Evolutionary conservation across 2,797 vertebrate genomes (phyloP), one percentile per base, ranked within the genome.

Genomic region (Etheostoma perlongum): DNA sequence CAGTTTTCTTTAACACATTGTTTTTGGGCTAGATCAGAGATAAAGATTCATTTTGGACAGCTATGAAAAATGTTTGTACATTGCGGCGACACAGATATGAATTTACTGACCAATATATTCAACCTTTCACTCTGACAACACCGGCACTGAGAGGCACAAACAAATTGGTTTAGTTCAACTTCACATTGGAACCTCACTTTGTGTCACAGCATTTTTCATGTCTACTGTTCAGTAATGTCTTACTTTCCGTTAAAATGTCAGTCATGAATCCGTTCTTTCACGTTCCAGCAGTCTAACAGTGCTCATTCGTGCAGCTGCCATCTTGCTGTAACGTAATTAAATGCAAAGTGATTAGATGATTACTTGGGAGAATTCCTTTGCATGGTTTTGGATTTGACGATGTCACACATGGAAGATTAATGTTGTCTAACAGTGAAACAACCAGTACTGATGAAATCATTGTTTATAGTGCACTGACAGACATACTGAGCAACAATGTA

Each of bases 271-370:
- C 61, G 48, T 61, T 80, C 49, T 51, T 58, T 72, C 67, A 67
- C 36, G 4, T 82, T 72, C 62, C 75, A 67, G 72, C 70, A 42
- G 44, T 67, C 69, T 59, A 25, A 55, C 66, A 33, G 67, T 59
- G 71, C 68, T 78, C 68, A 64, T 54, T 79, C 70, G 9, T 78
- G 79, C 69, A 82, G 73, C 83, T 79, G 70, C 83, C 77, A 57
- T 75, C 68, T 74, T 66, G 51, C 78, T 76, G 59, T 65, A 71
- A 40, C 47, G 44, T 91, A 89, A 92, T 92, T 88, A 89, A 88
- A 86, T 80, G 78, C 73, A 89, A 81, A 84, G 75, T 87, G 84
- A 93, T 91, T 83, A 74, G 73, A 88, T 87, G 79, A 81, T 85
- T 85, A 81, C 76, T 80, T 79, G 62, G 63, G 77, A 82, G 80